Base-by-base conservation (phyloP, 2,797 vertebrate genomes). In the Euphonia xanthogaster region DNA sequence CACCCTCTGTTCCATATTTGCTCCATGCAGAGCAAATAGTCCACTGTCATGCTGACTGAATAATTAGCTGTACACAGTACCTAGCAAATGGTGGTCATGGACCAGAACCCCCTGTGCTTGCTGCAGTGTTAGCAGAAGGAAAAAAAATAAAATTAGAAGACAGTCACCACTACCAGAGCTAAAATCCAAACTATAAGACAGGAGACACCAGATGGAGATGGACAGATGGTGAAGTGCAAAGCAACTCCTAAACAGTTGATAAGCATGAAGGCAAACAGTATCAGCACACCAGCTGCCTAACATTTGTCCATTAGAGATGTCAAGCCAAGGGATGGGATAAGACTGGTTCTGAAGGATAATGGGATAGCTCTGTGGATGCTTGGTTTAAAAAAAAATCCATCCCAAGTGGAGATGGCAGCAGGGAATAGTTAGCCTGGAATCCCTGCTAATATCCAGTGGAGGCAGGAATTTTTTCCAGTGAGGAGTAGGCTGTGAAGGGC, bases 151-250 rank as follows among this genome's bases (percentile, higher is more conserved):
- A 22, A 13, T 51, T 39, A 60, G 66, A 82, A 82, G 86, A 60
- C 0, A 0, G 30, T 81, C 86, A 72, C 62, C 60, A 75, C 55
- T 35, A 90, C 15, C 73, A 93, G 79, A 92, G 73, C 58, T 88
- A 55, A 54, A 45, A 88, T 68, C 57, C 72, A 86, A 78, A 50
- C 50, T 15, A 0, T 72, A 24, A 73, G 88, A 68, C 35, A 75
- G 79, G 86, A 93, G 73, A 92, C 86, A 95, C 24, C 93, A 96
- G 94, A 96, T 97, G 95, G 96, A 92, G 83, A 86, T 81, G 76
- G 86, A 62, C 95, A 96, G 96, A 97, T 95, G 96, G 96, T 70
- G 51, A 95, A 88, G 66, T 86, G 60, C 90, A 88, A 84, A 73
- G 95, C 85, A 94, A 62, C 73, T 90, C 65, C 94, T 83, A 75